Conservation (phyloP, 2,113 vertebrate species). For the Pseudonaja textilis region DNA sequence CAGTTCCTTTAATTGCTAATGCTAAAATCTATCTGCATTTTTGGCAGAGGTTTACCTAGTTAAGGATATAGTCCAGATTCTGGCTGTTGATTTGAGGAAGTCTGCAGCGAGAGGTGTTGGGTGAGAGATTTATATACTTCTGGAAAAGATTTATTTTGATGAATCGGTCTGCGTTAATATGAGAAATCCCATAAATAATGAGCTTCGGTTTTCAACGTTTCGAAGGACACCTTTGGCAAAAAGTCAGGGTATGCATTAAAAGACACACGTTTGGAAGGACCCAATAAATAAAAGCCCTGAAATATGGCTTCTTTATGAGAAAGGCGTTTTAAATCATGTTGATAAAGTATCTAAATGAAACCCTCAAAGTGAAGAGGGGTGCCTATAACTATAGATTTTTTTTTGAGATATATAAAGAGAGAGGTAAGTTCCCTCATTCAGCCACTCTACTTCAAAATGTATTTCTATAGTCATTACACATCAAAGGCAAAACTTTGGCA, state of each 20-base stretch:
- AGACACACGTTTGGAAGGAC: slow-evolving; percentile 73
- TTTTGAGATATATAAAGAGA: slow-evolving; percentile 67
- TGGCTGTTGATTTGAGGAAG: neutral
- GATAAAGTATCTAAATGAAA: slow-evolving; percentile 78
- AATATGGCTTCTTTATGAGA: slow-evolving; percentile 74
- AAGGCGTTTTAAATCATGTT: slow-evolving; percentile 80
- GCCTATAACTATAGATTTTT: slow-evolving; percentile 66
- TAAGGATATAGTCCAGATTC: slow-evolving; percentile 36
- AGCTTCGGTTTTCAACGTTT: slow-evolving; percentile 61
- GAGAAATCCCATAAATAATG: slow-evolving; percentile 76
- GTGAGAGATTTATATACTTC: slow-evolving; percentile 73
- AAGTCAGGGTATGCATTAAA: slow-evolving; percentile 83
- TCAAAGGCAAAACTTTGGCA: neutral
- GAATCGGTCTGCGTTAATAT: slow-evolving; percentile 69
- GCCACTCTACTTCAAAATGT: slow-evolving; percentile 40
- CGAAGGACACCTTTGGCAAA: slow-evolving; percentile 74
- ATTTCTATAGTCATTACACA: neutral
- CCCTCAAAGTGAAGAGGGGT: slow-evolving; percentile 63
- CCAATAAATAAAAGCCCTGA: slow-evolving; percentile 80
- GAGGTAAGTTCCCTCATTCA: slow-evolving; percentile 45
- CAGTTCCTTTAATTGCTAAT: slow-evolving; percentile 15
- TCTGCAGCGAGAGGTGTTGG: slow-evolving; percentile 21
- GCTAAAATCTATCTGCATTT: neutral
- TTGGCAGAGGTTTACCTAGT: slow-evolving; percentile 45
- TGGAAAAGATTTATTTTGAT: slow-evolving; percentile 74